Evolutionary conservation across 2,113 vertebrate species (phyloP).

Genomic region (Gobio gobio): DNA sequence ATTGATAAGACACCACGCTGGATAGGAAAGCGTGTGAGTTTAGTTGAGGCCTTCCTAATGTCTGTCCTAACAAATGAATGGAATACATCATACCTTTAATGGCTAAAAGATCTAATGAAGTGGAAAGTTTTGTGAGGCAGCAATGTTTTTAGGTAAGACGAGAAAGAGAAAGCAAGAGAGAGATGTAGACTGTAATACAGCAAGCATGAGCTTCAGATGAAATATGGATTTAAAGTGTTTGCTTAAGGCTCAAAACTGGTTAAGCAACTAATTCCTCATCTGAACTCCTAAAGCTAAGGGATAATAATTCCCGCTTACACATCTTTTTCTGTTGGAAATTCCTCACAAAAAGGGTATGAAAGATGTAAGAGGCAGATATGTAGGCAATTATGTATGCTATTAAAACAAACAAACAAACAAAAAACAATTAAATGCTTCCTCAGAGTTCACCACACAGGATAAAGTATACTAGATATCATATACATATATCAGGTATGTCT

Average conservation of each 20-base stretch:
- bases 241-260: constrained; percentile 66
- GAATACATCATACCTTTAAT: constrained; percentile 22
- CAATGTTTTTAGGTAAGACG: not conserved
- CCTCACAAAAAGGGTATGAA: constrained; percentile 54
- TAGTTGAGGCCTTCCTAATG: constrained; percentile 27
- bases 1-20: not conserved
- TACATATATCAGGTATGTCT: not conserved
- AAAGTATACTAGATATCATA: not conserved
- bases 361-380: constrained; percentile 23
- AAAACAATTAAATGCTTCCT: not conserved
- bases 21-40: constrained; percentile 10
- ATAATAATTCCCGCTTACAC: constrained; percentile 65
- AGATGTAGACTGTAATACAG: constrained; percentile 40
- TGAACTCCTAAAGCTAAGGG: constrained; percentile 65
- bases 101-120: not conserved
- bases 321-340: constrained; percentile 67
- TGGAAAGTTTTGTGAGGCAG: not conserved
- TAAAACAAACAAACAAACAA: not conserved
- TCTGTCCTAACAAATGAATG: constrained; percentile 35
- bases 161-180: constrained; percentile 6
- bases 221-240: constrained; percentile 67
- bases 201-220: constrained; percentile 46
- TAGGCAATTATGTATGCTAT: constrained; percentile 1
- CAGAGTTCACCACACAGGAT: not conserved
- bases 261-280: constrained; percentile 71